Evolutionary conservation across 2,797 vertebrate genomes (phyloP), one percentile per base, ranked within the genome.

Genomic region (Apodemus agrarius): DNA sequence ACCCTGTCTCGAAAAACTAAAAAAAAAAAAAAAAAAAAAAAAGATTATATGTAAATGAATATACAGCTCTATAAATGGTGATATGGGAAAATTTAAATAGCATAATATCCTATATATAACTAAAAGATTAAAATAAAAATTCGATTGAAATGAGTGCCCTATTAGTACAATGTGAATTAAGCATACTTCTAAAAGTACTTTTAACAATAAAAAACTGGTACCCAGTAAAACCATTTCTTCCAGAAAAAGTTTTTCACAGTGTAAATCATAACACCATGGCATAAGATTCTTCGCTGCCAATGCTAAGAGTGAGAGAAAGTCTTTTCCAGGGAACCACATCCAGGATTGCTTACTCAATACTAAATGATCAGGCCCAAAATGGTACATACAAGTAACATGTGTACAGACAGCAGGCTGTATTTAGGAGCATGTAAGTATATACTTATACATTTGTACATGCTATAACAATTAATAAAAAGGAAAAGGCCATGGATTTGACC

Each of bases 141-240:
- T 63, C 31, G 82, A 9, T 93, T 96, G 88, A 96, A 96, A 95
- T 97, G 34, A 34, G 37, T 34, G 46, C 96, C 82, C 80, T 94
- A 78, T 89, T 95, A 95, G n/a, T 84, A 96, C 95, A 94, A 96
- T 61, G 84, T 29, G 9, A 91, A 94, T 80, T 94, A 97, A 90
- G 19, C 79, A 37, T 97, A 96, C 76, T 85, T 93, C 46, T 88
- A 37, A 95, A 90, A 93, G 46, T 91, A 93, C 61, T 34, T 83
- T 1, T 69, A 96, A 95, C 3, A 1, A 89, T 94, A 14, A 74
- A 49, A 49, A 21, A 83, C 57, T 22, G 7, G 34, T 79, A 82
- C 29, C 43, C 52, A 57, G 49, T 78, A 40, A 90, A 93, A 94
- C 11, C 31, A 52, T 80, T 21, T 95, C 29, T 57, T 40, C 43